Conservation (phyloP, 2,113 vertebrate genomes). For the Dicentrarchus labrax region DNA sequence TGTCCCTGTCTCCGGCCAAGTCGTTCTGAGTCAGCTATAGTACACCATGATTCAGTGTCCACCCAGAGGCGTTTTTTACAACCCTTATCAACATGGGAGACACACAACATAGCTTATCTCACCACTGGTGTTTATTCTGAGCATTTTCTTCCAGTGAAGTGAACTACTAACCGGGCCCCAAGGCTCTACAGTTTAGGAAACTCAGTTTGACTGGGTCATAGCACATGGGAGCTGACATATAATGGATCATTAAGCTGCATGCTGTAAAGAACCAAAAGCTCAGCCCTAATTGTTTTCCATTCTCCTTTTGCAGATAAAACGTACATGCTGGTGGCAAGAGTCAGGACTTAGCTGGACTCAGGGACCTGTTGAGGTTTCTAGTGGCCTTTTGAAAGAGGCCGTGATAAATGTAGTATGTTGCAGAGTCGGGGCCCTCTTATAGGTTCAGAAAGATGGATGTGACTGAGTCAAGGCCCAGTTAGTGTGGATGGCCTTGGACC, state of each 20-base stretch:
- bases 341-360: neutral
- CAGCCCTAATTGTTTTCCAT: slow-evolving; percentile 42
- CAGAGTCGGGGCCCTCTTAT: neutral
- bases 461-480: neutral
- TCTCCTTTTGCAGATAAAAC: slow-evolving; percentile 13
- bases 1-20: slow-evolving; percentile 4
- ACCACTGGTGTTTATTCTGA: slow-evolving; percentile 26
- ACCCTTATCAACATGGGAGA: slow-evolving; percentile 28
- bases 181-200: slow-evolving; percentile 20
- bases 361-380: neutral
- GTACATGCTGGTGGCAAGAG: neutral
- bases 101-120: slow-evolving; percentile 31
- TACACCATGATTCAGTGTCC: slow-evolving; percentile 20
- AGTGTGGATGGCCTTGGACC: neutral
- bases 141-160: slow-evolving; percentile 38
- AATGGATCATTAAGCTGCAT: slow-evolving; percentile 34
- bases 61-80: slow-evolving; percentile 10
- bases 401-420: neutral
- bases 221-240: slow-evolving; percentile 37
- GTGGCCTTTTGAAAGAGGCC: neutral
- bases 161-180: slow-evolving; percentile 30
- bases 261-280: slow-evolving; percentile 11
- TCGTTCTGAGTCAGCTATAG: slow-evolving; percentile 15
- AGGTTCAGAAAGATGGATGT: neutral
- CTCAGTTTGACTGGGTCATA: slow-evolving; percentile 16